Base-by-base conservation (phyloP, 2,113 vertebrate species). In the Serinus canaria region DNA sequence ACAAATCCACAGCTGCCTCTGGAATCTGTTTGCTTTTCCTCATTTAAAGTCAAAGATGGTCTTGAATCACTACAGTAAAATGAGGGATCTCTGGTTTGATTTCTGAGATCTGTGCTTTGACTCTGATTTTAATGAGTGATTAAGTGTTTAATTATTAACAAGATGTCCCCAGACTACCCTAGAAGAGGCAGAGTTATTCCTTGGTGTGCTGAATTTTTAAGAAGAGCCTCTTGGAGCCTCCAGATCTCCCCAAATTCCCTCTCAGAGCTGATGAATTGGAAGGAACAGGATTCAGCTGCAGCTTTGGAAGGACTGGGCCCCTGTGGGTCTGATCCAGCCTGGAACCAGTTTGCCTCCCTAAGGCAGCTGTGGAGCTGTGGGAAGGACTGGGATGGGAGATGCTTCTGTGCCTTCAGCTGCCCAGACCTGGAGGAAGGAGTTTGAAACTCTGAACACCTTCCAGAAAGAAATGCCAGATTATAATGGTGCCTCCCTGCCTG, bases 201-300 rank as follows among this genome's bases (percentile, higher is more conserved):
- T 63, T 0, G 0, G 7, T 2, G n/a, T 25, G 20, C 24, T 11
- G 31, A 43, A 25, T 30, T 44, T 63, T 33, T 31, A 3, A 9
- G 23, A 33, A 52, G 27, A 56, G 3, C 50, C 18, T 74, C 53
- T 37, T 20, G 2, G n/a, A 59, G 56, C 56, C n/a, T 35, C 56
- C 16, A 4, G 25, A 2, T 25, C 5, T 25, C 69, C 47, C 25
- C 7, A 0, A 2, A 12, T 0, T 0, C 44, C 30, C 33, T 55
- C 28, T 18, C 2, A 4, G 19, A 2, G 39, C 23, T 3, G 41
- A 0, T 2, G 27, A 6, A 2, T 2, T 3, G 1, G 73, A 11
- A 9, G 4, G 27, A 39, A 6, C 0, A 7, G 73, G 82, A 69
- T 63, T 23, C 17, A 60, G 86, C 66, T 73, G 49, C 56, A 19